A percentile compares a stretch with the other conserved stretches of the same genome.
phyloP scores from a whole-genome alignment of 2,797 vertebrate genomes.

The Apodemus agrarius region DNA sequence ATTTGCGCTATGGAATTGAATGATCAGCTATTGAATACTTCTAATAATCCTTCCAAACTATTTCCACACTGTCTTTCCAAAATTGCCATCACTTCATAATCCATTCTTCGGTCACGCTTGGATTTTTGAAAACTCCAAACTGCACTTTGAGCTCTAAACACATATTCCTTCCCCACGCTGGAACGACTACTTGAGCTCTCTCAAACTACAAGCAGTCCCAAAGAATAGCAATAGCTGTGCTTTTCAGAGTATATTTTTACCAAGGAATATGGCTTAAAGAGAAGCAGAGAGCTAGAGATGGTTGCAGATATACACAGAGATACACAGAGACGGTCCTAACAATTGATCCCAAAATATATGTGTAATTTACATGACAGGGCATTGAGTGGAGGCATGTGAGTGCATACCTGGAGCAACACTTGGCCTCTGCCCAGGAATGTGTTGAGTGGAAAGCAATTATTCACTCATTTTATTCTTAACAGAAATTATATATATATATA shows the following conservation, averaged over 20 bases:
- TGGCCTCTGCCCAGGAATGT: background rate
- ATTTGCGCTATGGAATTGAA: background rate
- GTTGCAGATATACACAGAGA: no score
- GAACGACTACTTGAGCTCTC: background rate
- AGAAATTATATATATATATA: background rate
- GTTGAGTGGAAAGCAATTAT: background rate
- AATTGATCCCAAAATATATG: background rate
- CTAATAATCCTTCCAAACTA: background rate
- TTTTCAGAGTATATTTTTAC: background rate
- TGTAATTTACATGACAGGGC: background rate
- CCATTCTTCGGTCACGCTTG: background rate
- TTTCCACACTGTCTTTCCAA: background rate
- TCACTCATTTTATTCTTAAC: background rate
- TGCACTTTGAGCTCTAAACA: background rate
- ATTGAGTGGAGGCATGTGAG: background rate
- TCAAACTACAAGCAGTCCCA: background rate
- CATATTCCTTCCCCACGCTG: background rate
- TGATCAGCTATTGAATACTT: background rate
- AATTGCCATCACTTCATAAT: background rate
- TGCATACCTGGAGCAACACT: background rate
- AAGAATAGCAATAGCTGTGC: background rate
- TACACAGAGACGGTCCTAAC: background rate
- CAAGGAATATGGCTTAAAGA: background rate
- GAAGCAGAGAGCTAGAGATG: background rate
- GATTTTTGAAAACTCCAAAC: conserved; percentile 26